Evolutionary conservation across 2,888 invertebrate genomes (phyloP), one percentile per base, ranked within the genome.

Genomic region (Mythimna ferrago): DNA sequence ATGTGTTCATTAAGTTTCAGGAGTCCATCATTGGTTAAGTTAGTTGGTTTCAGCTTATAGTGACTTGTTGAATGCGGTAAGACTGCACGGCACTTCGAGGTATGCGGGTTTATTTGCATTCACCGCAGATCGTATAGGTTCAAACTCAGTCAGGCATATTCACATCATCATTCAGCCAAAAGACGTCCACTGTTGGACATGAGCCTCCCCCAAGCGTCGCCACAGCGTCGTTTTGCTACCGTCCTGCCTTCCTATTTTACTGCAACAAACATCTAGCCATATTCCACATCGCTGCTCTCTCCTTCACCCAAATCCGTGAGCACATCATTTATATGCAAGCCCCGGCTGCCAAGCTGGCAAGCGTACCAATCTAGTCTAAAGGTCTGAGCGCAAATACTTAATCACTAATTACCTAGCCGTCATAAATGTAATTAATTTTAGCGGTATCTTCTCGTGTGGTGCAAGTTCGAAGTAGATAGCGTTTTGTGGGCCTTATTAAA

Each of bases 341-440:
- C 57, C 16, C 41, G 73, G 21, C 63, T 78, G 66, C 66, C 80
- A 69, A 65, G 57, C 56, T 54, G 21, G 67, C 66, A 48, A 60
- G 16, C 41, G 64, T 72, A 69, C 75, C 79, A 73, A 75, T 80
- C 66, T 76, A 73, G 69, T 76, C 74, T 78, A 66, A 75, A 76
- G 81, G 79, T 79, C 77, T 79, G 60, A 66, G 58, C 78, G 82
- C 76, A 83, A 88, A 87, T 86, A 86, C 81, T 84, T 87, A 87
- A 89, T 90, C 85, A 86, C 80, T 86, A 84, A 88, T 88, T 85
- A 87, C 85, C 82, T 73, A 72, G 79, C 78, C 85, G 86, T 89
- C 87, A 84, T 85, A 79, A 85, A 76, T 72, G 84, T 89, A 85
- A 90, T 90, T 89, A 86, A 88, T 89, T 89, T 89, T 80, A 86